Evolutionary conservation across 2,113 vertebrate species (phyloP).

Genomic region (Cryptotis parvus): DNA sequence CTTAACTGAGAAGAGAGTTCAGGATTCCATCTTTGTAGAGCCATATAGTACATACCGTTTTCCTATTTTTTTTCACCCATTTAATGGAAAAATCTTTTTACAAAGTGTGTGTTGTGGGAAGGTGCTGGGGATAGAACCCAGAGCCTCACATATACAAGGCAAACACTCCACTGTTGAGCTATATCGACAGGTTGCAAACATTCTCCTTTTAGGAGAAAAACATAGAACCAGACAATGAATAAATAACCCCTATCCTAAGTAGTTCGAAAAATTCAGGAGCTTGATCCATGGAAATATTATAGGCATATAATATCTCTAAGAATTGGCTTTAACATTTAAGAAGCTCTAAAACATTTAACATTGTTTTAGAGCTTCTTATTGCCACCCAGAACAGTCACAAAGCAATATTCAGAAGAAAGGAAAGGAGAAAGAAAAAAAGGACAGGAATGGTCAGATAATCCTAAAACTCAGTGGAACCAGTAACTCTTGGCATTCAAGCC

Average conservation of each 20-base stretch:
- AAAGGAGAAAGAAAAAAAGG: background rate
- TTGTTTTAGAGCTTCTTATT: constrained; percentile 8
- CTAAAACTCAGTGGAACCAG: background rate
- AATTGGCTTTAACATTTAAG: constrained; percentile 16
- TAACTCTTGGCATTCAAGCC: background rate
- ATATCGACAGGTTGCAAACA: background rate
- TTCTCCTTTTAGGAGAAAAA: background rate
- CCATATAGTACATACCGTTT: background rate
- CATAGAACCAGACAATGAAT: background rate
- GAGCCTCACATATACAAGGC: too few relatives aligned
- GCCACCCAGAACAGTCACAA: background rate
- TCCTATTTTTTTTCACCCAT: background rate
- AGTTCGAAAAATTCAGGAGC: background rate
- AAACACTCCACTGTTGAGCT: background rate
- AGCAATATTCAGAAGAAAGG: background rate
- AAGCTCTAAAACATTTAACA: too few relatives aligned
- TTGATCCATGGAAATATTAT: background rate
- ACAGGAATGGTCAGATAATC: background rate
- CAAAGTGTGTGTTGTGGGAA: too few relatives aligned
- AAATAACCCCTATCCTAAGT: background rate
- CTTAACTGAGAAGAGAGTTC: constrained; percentile 1
- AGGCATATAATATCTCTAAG: background rate
- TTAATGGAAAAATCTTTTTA: too few relatives aligned
- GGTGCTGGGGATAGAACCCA: too few relatives aligned
- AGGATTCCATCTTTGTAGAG: background rate